These are phyloP conservation scores for Pteronura brasiliensis DNA, from an alignment of 2,113 vertebrate species.

Conservation along the genomic window DNA sequence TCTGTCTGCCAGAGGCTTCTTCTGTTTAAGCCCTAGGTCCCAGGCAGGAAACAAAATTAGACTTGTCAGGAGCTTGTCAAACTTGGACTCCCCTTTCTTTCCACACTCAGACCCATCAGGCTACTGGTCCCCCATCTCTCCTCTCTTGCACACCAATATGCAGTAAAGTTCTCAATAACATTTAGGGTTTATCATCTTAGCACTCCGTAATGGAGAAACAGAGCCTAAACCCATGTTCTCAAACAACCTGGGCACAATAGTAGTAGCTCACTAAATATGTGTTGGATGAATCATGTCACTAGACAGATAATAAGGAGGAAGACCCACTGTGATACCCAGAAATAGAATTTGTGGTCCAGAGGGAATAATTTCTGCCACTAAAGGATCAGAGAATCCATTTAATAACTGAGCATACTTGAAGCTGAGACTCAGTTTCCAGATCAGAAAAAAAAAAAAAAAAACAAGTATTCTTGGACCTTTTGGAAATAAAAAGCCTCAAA, in stretches of 20 bases:
- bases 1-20: not conserved
- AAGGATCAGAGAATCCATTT: not conserved
- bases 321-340: not conserved
- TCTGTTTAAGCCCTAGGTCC: not conserved
- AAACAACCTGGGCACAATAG: not conserved
- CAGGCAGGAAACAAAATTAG: not conserved
- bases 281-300: not conserved
- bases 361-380: not conserved
- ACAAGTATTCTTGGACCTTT: not conserved
- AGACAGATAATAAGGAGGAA: not conserved
- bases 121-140: not conserved
- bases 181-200: not conserved
- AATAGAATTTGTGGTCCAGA: not conserved
- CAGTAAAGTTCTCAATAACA: not conserved
- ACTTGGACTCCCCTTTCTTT: not conserved
- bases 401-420: not conserved
- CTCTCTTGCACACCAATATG: not conserved
- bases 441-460: not conserved
- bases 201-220: not conserved
- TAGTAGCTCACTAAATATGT: not conserved
- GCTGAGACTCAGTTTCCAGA: not conserved
- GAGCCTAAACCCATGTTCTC: not conserved
- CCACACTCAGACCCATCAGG: not conserved
- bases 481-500: not conserved
- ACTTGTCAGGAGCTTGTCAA: not conserved